Conservation (phyloP, 2,797 vertebrate genomes). For the Mallotus villosus region DNA sequence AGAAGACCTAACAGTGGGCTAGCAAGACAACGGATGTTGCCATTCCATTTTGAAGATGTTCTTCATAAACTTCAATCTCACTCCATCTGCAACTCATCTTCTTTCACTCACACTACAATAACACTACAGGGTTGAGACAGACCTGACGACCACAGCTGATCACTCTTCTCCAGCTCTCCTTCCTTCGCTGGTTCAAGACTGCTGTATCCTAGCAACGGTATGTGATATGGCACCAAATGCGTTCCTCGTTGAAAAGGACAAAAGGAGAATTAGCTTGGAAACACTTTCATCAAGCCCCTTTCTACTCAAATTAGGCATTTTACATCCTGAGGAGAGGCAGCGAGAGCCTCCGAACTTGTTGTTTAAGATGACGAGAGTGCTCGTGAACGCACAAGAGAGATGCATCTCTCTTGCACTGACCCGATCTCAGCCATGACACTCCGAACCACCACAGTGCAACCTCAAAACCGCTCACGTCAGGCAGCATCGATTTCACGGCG, state of each 20-base stretch:
- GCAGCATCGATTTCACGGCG: background rate
- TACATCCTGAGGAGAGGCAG: slow-evolving; percentile 14
- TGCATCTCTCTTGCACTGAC: too few relatives aligned
- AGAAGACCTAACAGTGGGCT: too few relatives aligned
- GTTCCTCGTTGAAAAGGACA: slow-evolving; percentile 50
- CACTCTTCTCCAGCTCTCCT: slow-evolving; percentile 32
- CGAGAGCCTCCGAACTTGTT: background rate
- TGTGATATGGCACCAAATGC: slow-evolving; percentile 47
- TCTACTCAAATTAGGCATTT: slow-evolving; percentile 45
- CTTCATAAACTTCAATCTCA: background rate
- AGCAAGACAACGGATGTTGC: background rate
- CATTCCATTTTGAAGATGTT: background rate
- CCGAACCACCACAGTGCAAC: too few relatives aligned
- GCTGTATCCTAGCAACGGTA: slow-evolving; percentile 70
- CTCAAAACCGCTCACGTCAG: too few relatives aligned
- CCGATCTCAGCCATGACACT: too few relatives aligned
- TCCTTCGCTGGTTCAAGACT: slow-evolving; percentile 42
- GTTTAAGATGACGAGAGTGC: slow-evolving; percentile 16
- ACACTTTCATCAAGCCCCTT: slow-evolving; percentile 50
- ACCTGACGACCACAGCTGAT: slow-evolving; percentile 44
- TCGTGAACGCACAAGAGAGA: background rate
- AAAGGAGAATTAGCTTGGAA: slow-evolving; percentile 60
- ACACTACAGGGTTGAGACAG: background rate
- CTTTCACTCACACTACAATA: slow-evolving; percentile 6
- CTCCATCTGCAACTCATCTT: slow-evolving; percentile 16